Conservation (phyloP, 2,888 invertebrate species). For the Caenorhabditis drosophilae region DNA sequence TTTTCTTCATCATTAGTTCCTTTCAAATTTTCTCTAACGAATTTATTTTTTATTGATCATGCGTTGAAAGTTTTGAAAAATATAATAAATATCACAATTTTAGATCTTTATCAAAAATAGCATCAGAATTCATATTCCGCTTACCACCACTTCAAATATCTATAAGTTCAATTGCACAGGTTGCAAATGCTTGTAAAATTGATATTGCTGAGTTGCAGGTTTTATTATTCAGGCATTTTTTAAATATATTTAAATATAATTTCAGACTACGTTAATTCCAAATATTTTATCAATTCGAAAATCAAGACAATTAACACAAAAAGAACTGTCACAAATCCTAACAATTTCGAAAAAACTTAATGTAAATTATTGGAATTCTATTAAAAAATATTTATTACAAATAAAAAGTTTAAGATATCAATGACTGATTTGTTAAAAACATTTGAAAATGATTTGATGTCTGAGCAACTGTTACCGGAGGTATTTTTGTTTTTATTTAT, state of each 20-base stretch:
- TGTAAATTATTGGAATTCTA: constrained; percentile 13
- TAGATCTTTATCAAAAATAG: constrained; percentile 38
- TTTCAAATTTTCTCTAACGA: no score
- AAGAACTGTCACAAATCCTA: constrained; percentile 36
- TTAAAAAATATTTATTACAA: no score
- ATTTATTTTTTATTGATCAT: constrained; percentile 1
- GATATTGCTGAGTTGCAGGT: constrained; percentile 31
- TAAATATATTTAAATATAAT: constrained; percentile 4
- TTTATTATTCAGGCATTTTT: no score
- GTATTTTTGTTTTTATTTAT: constrained; percentile 15
- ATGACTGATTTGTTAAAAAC: constrained; percentile 28
- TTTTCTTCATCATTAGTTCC: no score
- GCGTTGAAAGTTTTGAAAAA: neutral
- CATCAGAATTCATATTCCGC: constrained; percentile 45
- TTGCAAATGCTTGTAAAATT: constrained; percentile 36
- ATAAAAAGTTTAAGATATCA: constrained; percentile 26
- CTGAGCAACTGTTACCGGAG: constrained; percentile 43
- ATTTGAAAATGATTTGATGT: constrained; percentile 36
- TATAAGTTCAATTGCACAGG: constrained; percentile 20
- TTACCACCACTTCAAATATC: constrained; percentile 20
- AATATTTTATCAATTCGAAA: constrained; percentile 25
- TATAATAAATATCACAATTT: constrained; percentile 2
- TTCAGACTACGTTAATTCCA: constrained; percentile 35
- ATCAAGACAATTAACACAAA: constrained; percentile 23
- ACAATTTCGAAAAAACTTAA: constrained; percentile 32